Percentiles rank a stretch among this genome's conserved stretches.
Conservation (phyloP, 2,888 invertebrate genomes). For the Trichacis sp. region DNA sequence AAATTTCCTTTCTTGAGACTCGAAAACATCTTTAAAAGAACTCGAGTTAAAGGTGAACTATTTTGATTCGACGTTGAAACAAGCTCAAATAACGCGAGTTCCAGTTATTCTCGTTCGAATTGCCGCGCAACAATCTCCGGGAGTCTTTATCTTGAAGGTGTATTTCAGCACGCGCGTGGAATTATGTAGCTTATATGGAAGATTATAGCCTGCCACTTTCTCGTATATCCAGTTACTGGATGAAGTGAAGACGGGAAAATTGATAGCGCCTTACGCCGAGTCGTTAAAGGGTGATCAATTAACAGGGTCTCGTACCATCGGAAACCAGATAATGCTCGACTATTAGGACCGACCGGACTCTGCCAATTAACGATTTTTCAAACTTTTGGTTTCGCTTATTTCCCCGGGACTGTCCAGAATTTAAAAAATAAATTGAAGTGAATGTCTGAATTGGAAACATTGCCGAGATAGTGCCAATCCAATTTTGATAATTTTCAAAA, state of each 20-base stretch:
- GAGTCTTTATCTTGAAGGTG: constrained; percentile 22
- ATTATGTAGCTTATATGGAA: constrained; percentile 34
- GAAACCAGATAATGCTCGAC: constrained; percentile 34
- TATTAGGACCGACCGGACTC: constrained; percentile 20
- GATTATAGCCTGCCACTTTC: constrained; percentile 28
- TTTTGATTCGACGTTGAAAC: no score
- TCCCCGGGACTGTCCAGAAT: no score
- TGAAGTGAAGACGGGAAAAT: constrained; percentile 30
- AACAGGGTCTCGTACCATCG: constrained; percentile 26
- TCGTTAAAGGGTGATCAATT: constrained; percentile 40
- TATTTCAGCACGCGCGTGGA: constrained; percentile 34
- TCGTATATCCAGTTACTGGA: constrained; percentile 30
- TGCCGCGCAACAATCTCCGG: constrained; percentile 7
- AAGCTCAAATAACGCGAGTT: neutral
- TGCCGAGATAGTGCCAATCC: no score
- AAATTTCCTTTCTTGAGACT: no score
- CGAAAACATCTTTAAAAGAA: no score
- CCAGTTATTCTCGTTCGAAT: constrained; percentile 3
- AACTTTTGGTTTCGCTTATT: no score
- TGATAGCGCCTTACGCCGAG: constrained; percentile 15
- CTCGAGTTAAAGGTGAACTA: no score
- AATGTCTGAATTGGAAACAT: no score
- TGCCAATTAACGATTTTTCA: neutral
- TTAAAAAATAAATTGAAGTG: no score
- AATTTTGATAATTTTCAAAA: no score